Percentiles rank a stretch among this genome's conserved stretches.
phyloP scores from a whole-genome alignment of 2,888 invertebrate species.

The Idaea straminata region DNA sequence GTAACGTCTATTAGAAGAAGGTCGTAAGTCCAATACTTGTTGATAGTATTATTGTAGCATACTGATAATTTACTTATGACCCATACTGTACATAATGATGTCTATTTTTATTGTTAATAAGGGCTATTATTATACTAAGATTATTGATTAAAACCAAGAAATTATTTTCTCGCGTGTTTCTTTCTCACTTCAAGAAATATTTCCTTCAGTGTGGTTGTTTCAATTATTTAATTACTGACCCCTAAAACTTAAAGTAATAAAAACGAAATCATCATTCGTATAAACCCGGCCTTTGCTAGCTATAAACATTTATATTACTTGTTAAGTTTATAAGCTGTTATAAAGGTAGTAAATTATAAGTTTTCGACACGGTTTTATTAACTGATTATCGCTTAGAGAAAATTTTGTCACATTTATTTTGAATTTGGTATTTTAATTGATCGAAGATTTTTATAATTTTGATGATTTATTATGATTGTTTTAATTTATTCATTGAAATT shows the following conservation, averaged over 20 bases:
- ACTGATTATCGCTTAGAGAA: not conserved
- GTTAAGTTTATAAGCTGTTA: not conserved
- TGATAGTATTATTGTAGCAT: too few species aligned
- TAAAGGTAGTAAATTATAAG: not conserved
- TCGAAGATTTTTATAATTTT: not conserved
- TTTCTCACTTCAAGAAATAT: too few species aligned
- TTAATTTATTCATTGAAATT: not conserved
- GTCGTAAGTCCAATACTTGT: too few species aligned
- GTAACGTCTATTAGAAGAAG: too few species aligned
- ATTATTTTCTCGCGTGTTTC: too few species aligned
- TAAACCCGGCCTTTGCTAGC: not conserved
- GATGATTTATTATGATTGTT: not conserved
- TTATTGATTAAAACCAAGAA: too few species aligned
- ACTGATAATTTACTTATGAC: too few species aligned
- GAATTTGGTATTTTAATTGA: not conserved
- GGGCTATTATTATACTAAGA: too few species aligned
- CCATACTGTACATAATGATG: too few species aligned
- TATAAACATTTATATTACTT: not conserved
- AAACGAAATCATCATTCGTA: not conserved
- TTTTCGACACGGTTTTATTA: not conserved
- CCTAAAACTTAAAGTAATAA: not conserved
- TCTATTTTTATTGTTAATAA: too few species aligned
- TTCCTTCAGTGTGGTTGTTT: too few species aligned
- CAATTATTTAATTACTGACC: too few species aligned
- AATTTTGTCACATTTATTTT: not conserved